Base-by-base conservation (phyloP, 2,888 invertebrate species). In the Drosophila prolongata region DNA sequence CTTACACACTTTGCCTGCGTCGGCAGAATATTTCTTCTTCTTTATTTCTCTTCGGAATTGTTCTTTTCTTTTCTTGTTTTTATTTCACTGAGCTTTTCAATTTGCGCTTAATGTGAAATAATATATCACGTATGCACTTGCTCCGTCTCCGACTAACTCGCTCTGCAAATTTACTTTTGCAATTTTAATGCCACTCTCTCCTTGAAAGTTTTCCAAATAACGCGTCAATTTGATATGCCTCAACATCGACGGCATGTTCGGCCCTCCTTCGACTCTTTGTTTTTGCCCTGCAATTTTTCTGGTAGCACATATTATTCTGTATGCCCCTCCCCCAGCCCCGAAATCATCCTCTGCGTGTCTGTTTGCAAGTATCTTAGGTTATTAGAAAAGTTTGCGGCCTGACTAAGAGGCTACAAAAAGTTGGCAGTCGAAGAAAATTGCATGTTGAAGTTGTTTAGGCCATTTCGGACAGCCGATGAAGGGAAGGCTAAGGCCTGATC, bases 291-390 rank as follows among this genome's bases (percentile, higher is more conserved):
- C 10, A 34, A 58, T 66, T 76, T 52, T 73, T 73, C 42, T 40
- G 67, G 35, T 34, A 44, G 52, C 75, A 60, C 60, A 73, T 58
- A 72, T 73, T 66, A 54, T 70, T 60, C 49, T 40, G 35, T 27
- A 1, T 35, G 6, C 37, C 19, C 14, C 24, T 6, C 3, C 30
- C 38, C 11, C 3, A 49, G 2, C 34, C 30, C 38, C 5, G 19
- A 46, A 16, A 13, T 10, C 13, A 14, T 40, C 38, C 24, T 47
- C 49, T 24, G 27, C 58, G 47, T 62, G 37, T 42, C 59, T 57
- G 74, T 67, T 77, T 67, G 77, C 74, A 65, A 75, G 70, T 77
- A 70, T 78, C 80, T 77, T 79, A 65, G 80, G 78, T 78, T 79
- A 78, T 78, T 78, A 79, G 77, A 78, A 78, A 78, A 78, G 75